These are phyloP conservation scores for Heliopora coerulea DNA, from an alignment of 92 coral and sea anemone genomes.

Conservation along the genomic window DNA sequence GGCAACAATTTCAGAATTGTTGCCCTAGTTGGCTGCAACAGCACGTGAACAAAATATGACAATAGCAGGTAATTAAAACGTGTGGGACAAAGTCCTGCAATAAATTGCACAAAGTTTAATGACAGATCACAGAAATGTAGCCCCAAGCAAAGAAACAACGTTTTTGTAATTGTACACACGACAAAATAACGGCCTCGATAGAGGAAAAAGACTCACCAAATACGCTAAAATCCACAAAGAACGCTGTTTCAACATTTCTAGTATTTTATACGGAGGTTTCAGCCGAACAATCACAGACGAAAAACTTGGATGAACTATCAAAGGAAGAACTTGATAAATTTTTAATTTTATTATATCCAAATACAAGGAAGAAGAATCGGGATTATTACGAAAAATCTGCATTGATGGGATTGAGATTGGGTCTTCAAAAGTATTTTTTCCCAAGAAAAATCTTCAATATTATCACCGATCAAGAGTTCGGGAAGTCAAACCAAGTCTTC, in stretches of 20 bases:
- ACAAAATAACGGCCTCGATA: slow-evolving; percentile 29
- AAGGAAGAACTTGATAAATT: slow-evolving; percentile 68
- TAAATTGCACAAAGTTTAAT: neutral
- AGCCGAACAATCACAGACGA: neutral
- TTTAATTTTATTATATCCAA: slow-evolving; percentile 84
- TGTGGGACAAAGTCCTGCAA: too few relatives aligned
- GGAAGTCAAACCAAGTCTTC: slow-evolving; percentile 56
- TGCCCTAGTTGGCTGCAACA: neutral
- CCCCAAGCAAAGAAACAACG: slow-evolving; percentile 37
- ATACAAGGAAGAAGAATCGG: slow-evolving; percentile 89
- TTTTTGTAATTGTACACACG: slow-evolving; percentile 32
- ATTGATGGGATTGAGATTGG: slow-evolving; percentile 81
- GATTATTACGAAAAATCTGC: slow-evolving; percentile 92
- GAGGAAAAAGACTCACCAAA: slow-evolving; percentile 44
- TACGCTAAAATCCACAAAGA: slow-evolving; percentile 40
- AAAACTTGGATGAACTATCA: slow-evolving; percentile 15
- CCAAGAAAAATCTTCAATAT: slow-evolving; percentile 39
- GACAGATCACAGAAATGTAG: slow-evolving; percentile 21
- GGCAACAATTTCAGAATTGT: slow-evolving; percentile 3
- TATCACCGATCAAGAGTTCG: slow-evolving; percentile 34
- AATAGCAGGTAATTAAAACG: too few relatives aligned
- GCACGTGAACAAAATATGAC: too few relatives aligned
- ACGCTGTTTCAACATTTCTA: slow-evolving; percentile 5
- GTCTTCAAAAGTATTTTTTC: slow-evolving; percentile 77
- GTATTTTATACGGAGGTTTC: slow-evolving; percentile 11